A percentile compares a stretch with the other conserved stretches of the same genome.
Conservation (phyloP, 2,113 vertebrate species). For the cattle (Bos taurus) region ARS-UCD2.0 NC_037349.1:5105501-5106000, state of each 20-base stretch:
- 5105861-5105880: neutral
- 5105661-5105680: neutral
- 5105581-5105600: neutral
- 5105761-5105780: neutral
- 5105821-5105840: neutral
- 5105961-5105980: neutral
- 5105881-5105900: neutral
- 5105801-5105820: neutral
- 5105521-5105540: neutral
- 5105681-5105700: neutral
- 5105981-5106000: conserved; percentile 19
- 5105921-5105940: neutral
- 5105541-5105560: neutral
- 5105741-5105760: neutral
- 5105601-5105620: neutral
- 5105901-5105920: neutral
- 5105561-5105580: neutral
- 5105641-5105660: neutral
- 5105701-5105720: neutral
- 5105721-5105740: neutral
- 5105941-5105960: conserved; percentile 16
- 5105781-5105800: neutral
- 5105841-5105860: neutral
- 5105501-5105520: neutral
- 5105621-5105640: neutral